phyloP scores from a whole-genome alignment of 2,113 vertebrate genomes.

The Bubo blakistoni region DNA sequence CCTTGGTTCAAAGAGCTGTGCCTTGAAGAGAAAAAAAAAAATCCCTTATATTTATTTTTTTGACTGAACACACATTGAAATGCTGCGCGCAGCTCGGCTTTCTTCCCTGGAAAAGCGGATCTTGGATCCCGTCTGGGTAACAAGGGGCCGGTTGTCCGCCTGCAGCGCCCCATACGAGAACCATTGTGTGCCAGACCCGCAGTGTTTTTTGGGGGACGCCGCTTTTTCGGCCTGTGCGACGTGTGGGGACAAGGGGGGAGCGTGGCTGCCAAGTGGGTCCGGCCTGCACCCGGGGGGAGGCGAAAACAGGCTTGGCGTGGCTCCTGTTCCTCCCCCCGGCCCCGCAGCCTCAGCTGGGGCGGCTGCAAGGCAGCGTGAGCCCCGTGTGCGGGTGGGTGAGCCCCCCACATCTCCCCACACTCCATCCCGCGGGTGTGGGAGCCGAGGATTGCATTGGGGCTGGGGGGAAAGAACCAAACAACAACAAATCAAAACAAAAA shows the following conservation, averaged over 20 bases:
- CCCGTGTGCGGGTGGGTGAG: neutral
- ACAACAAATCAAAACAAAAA: neutral
- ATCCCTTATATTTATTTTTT: neutral
- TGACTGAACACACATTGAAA: neutral
- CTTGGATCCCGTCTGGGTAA: neutral
- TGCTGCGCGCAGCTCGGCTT: neutral
- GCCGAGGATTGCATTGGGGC: neutral
- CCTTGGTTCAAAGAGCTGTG: neutral
- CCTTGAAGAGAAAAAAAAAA: neutral
- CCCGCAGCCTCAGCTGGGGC: neutral
- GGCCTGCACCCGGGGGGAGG: neutral
- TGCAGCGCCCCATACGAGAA: neutral
- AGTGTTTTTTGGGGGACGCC: neutral
- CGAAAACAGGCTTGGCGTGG: neutral
- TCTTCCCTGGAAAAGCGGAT: neutral
- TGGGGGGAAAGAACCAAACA: neutral
- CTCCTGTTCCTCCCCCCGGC: neutral
- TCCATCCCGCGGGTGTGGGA: neutral
- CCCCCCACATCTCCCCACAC: neutral
- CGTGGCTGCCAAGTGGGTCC: neutral
- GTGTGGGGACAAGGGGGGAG: neutral
- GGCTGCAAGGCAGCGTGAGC: neutral
- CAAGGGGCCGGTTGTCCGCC: conserved; percentile 14
- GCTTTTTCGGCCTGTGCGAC: neutral
- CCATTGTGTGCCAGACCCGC: neutral